Percentiles rank a stretch among this genome's conserved stretches.
These are phyloP conservation scores for Hymenopus coronatus DNA, from an alignment of 2,888 invertebrate genomes.

Conservation along the genomic window DNA sequence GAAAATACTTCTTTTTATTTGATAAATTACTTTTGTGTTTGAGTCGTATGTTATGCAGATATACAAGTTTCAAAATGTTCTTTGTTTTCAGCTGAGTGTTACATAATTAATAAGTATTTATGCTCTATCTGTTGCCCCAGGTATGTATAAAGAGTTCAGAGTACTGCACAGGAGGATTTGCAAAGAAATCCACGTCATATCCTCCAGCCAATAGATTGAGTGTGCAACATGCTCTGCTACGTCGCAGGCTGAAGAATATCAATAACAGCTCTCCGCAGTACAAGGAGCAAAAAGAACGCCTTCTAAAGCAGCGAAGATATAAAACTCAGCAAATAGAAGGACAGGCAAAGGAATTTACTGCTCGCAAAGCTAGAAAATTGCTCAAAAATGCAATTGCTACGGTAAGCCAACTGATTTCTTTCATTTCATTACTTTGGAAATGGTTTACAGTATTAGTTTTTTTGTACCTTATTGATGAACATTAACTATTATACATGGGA, in stretches of 20 bases:
- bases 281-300: slow-evolving; percentile 37
- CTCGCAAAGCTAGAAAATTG: slow-evolving; percentile 46
- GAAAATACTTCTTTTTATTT: too few species aligned
- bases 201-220: slow-evolving; percentile 53
- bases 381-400: slow-evolving; percentile 50
- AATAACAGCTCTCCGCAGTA: background rate
- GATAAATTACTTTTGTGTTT: too few species aligned
- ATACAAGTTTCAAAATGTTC: too few species aligned
- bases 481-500: too few species aligned
- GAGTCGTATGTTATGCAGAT: too few species aligned
- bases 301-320: slow-evolving; percentile 40
- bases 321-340: slow-evolving; percentile 44
- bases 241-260: slow-evolving; percentile 46
- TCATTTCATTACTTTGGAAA: background rate
- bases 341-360: slow-evolving; percentile 33
- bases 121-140: slow-evolving; percentile 30
- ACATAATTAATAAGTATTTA: background rate
- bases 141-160: slow-evolving; percentile 41
- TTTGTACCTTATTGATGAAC: too few species aligned
- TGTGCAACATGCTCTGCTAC: slow-evolving; percentile 51
- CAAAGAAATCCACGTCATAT: slow-evolving; percentile 57
- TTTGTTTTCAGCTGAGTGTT: background rate
- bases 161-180: slow-evolving; percentile 55
- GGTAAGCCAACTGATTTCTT: slow-evolving; percentile 39
- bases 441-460: background rate